Percentiles rank a stretch among this genome's conserved stretches.
Conservation (phyloP, 2,797 vertebrate genomes). For the Antrozous pallidus region DNA sequence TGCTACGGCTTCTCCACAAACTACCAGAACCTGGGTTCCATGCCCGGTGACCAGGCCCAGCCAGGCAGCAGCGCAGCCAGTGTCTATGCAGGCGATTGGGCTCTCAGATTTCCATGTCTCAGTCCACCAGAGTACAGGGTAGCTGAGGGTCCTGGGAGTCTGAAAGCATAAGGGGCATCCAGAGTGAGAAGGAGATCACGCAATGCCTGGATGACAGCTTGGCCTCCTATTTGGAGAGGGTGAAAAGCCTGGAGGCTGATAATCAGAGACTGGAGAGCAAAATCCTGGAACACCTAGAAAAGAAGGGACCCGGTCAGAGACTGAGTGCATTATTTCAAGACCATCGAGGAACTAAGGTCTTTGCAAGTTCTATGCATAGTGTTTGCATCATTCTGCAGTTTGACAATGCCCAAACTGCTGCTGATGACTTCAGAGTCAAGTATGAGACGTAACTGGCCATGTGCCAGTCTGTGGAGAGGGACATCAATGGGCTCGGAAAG, state of each 20-base stretch:
- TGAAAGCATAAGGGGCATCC: neutral
- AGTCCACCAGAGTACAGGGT: neutral
- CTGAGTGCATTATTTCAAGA: neutral
- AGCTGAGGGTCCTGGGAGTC: neutral
- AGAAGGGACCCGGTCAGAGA: neutral
- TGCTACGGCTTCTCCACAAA: neutral
- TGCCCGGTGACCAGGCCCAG: neutral
- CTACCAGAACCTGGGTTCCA: neutral
- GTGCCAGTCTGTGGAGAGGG: neutral
- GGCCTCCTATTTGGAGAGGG: neutral
- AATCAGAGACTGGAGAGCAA: neutral
- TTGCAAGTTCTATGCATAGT: neutral
- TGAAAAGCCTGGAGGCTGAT: neutral
- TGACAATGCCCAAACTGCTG: neutral
- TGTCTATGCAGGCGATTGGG: neutral
- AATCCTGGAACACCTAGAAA: neutral
- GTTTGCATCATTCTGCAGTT: neutral
- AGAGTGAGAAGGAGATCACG: neutral
- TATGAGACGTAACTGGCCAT: neutral
- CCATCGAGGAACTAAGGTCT: neutral
- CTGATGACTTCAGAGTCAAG: neutral
- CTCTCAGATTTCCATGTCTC: too few species aligned
- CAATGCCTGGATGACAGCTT: neutral
- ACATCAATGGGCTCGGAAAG: neutral
- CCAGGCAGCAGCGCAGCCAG: neutral